These are phyloP conservation scores for Halcyon senegalensis DNA, from an alignment of 2,113 vertebrate species.

Conservation along the genomic window DNA sequence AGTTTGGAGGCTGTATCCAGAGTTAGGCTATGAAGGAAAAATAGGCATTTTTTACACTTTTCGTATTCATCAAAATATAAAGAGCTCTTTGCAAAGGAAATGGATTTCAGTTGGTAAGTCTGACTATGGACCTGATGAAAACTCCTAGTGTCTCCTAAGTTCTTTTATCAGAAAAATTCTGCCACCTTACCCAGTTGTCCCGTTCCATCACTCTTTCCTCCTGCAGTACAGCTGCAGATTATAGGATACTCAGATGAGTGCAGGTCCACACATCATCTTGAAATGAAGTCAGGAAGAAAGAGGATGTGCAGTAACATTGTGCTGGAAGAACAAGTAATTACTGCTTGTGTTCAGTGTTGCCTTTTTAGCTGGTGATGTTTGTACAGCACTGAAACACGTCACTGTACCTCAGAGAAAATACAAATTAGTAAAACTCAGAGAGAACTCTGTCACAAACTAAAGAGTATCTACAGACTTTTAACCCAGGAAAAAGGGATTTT, in stretches of 20 bases:
- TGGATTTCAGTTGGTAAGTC: not conserved
- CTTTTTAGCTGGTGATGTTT: not conserved
- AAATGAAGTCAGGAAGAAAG: not conserved
- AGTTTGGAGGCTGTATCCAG: not conserved
- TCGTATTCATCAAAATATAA: not conserved
- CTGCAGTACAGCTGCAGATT: not conserved
- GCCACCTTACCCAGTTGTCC: not conserved
- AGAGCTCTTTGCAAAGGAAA: not conserved
- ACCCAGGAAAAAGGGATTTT: not conserved
- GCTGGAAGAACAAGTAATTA: not conserved
- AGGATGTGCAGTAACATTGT: not conserved
- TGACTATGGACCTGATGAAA: not conserved
- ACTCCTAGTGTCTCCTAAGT: not conserved
- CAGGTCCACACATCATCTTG: not conserved
- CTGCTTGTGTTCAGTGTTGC: not conserved
- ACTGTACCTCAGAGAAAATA: not conserved
- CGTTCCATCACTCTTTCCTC: not conserved
- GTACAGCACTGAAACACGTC: not conserved
- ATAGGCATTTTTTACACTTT: not conserved
- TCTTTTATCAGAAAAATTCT: not conserved
- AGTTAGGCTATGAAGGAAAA: not conserved
- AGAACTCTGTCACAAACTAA: not conserved
- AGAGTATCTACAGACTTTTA: not conserved
- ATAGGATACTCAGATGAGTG: not conserved
- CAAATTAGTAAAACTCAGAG: not conserved